Evolutionary conservation across 2,888 invertebrate genomes (phyloP), one percentile per base, ranked within the genome.

Genomic region (Tholera decimalis): DNA sequence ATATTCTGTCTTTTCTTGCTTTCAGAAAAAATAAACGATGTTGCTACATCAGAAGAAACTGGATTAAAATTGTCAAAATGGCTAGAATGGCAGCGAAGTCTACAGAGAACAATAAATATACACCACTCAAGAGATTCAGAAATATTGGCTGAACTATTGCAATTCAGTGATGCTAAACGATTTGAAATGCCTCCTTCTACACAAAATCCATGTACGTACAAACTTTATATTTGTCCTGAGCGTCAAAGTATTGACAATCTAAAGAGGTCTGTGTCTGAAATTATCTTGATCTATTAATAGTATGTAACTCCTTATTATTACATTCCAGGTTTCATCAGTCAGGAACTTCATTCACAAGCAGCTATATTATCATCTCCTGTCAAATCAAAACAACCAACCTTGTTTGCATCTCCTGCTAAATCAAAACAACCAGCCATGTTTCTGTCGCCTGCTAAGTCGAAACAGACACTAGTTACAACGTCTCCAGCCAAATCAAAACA

Each of bases 91-190:
- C 95, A 96, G 75, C 89, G 96, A 74, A 92, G 84, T 22, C 79
- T 93, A 53, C 96, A 96, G 72, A 91, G 91, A 62, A 92, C 92
- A 11, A 87, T 92, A 1, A 90, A 90, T 59, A 82, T 96, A 20
- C 88, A 89, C 2, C 96, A 96, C 86, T 96, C 96, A 0, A 88
- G 76, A 44, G 92, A 95, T 68, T 88, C 93, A 1, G 89, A 94
- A 74, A 88, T 95, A 49, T 85, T 96, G 18, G 87, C 92, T 6
- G 89, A 93, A 20, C 79, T 96, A 24, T 84, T 96, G 24, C 92
- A 96, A 71, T 93, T 91, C 58, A 93, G 95, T 33, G 96, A 96
- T 75, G 91, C 92, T 0, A 96, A 94, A 80, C 87, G 95, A 69
- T 96, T 92, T 68, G 93, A 96, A 55, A 80, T 95, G 72, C 92